Evolutionary conservation across 2,113 vertebrate genomes (phyloP), one percentile per base, ranked within the genome.

Genomic region (Speoplatyrhinus poulsoni): DNA sequence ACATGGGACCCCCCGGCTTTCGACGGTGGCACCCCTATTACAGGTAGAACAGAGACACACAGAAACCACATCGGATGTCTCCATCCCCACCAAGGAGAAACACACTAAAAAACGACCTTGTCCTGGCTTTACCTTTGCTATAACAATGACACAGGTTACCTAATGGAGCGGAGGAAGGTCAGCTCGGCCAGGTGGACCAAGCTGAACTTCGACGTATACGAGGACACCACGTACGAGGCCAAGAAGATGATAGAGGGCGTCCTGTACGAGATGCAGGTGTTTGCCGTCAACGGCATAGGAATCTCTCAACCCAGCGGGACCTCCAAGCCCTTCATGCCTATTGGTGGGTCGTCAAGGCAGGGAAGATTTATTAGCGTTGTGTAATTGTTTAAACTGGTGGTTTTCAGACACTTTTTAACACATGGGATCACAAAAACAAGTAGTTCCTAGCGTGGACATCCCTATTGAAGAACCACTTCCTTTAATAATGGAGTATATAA

Each of bases 181-280:
- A 94, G 92, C 52, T 95, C 95, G 0, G 64, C 85, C 3, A 92
- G 94, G 19, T 98, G 96, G 96, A 96, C 96, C 84, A 96, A 94
- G 83, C 88, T 97, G 65, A 98, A 97, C 86, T 98, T 96, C n/a
- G 96, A 98, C 36, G 90, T 94, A 3, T 92, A 87, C 1, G 90
- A 93, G 13, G 92, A 89, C 8, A 91, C 85, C 0, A 91, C 91
- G 0, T 97, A 95, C 0, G 94, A 96, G 75, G 93, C 94, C 6
- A 95, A 93, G 86, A 94, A 90, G 87, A 98, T 98, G 96, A 95
- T 97, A 1, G 96, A 98, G 82, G 96, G 96, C 0, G 60, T 95
- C 0, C 79, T 94, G 6, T 96, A 98, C 1, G 96, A 98, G 90
- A 96, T 98, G 94, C 91, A 95, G 8, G 94, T 96, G 66, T 97